Base-by-base conservation (phyloP, 2,888 invertebrate genomes). In the Xestia rhomboidea region DNA sequence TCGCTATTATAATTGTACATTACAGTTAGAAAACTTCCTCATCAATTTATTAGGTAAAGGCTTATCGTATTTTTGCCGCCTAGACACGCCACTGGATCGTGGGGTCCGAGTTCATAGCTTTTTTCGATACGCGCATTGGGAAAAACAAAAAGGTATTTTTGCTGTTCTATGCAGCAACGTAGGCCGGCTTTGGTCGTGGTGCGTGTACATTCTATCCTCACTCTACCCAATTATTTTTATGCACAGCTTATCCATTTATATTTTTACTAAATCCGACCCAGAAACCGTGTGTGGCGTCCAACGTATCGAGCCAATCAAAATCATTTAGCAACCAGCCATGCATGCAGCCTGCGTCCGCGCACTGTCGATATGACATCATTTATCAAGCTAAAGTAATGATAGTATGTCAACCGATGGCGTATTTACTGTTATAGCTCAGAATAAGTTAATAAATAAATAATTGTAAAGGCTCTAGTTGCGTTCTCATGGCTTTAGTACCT, bases 391-490 rank as follows among this genome's bases (percentile, higher is more conserved):
- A 66, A 82, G 41, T 69, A 69, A 46, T 34, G 69, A 76, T 30
- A 76, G 27, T 27, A 62, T 54, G 66, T 70, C 77, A 60, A 21
- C 15, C 7, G 1, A 21, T 57, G 77, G 62, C 77, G 41, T 82
- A 77, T 82, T 80, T 80, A 80, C 38, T 82, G 67, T 77, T 77
- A 80, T 77, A 27, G 77, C 46, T 60, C 11, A 30, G 60, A 60
- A 68, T 80, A 76, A 46, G 34, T 81, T 11, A 63, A 24, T 79
- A 76, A 46, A 34, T 81, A 21, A 68, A 24, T 79, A 68, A 27
- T 62, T 80, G 18, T 44, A 66, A 18, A 49, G n/a, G 13, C 0
- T 44, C 11, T 41, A 66, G 71, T 54, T 60, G n/a, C 18, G 49
- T 62, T 78, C 67, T n/a, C 71, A 77, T 44, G n/a, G 15, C 0